phyloP scores from a whole-genome alignment of 2,113 vertebrate genomes.

The Spizaetus ornatus region DNA sequence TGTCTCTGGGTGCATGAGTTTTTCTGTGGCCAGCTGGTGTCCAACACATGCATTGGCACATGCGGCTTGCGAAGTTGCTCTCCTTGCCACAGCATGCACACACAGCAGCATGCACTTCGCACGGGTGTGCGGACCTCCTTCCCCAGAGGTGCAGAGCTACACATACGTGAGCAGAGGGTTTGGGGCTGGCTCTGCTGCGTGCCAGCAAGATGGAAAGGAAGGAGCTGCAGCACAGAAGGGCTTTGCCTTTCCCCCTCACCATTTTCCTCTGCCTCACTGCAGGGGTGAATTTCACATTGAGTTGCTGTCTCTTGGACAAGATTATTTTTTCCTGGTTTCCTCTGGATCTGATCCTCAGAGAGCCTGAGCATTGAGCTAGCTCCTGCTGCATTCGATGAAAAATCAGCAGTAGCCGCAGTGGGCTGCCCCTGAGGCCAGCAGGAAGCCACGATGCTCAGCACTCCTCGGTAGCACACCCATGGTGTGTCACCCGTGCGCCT shows the following conservation, averaged over 20 bases:
- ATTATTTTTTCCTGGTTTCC: neutral
- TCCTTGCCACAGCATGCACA: fast-evolving
- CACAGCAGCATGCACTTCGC: fast-evolving
- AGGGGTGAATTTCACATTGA: neutral
- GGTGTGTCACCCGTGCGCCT: fast-evolving
- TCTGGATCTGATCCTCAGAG: neutral
- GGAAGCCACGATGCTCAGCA: neutral
- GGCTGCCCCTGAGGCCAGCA: neutral
- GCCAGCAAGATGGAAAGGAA: neutral
- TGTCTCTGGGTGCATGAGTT: neutral
- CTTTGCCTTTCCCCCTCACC: neutral
- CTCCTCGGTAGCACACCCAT: neutral
- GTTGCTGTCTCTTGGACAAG: neutral
- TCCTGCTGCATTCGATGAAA: neutral
- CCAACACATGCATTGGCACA: neutral
- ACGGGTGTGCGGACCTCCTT: fast-evolving
- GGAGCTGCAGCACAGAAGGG: neutral
- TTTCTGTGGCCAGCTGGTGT: neutral
- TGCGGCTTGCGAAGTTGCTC: neutral
- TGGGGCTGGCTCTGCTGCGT: neutral
- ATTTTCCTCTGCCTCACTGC: neutral
- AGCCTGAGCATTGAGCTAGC: neutral
- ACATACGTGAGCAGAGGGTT: neutral
- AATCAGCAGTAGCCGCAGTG: fast-evolving
- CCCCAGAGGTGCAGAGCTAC: neutral